Evolutionary conservation across 2,113 vertebrate genomes (phyloP), one percentile per base, ranked within the genome.

Genomic region (Osmerus mordax): DNA sequence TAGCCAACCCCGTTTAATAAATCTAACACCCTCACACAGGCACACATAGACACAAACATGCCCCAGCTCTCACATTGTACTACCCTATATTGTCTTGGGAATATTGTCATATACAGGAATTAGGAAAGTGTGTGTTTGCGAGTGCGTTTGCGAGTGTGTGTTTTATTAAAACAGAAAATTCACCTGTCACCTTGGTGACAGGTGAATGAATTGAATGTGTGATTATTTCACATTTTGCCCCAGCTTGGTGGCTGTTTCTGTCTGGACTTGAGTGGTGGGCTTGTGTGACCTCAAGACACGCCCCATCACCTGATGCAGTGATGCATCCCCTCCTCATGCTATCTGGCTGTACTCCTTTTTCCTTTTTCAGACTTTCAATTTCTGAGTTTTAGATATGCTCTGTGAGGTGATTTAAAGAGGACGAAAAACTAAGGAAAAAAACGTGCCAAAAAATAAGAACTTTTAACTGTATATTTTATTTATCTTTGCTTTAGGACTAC

Each of bases 371-470:
- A 88, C 77, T 70, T 87, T 84, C 78, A 81, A 74, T 87, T 87
- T 89, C 74, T 87, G 87, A 88, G 84, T 87, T 91, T 87, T 84
- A 78, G 74, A 78, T 62, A 73, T 86, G 79, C 77, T 79, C 78
- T 72, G 82, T 89, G 82, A 83, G 81, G 82, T 87, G 81, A 85
- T 85, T 74, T 64, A 72, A 81, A 69, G 77, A 91, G 77, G 81
- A 70, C 79, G 70, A 79, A 90, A 76, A 81, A 84, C 82, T 72
- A 36, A 7, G 51, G 52, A 36, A 55, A 69, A 69, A 89, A 91
- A 89, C 86, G 92, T 93, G 92, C 92, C 92, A 93, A 93, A 93
- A 88, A 92, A 89, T 83, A 80, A 80, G 76, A 64, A 82, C 78
- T 89, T 89, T 87, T 61, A 86, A 84, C 70, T 90, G 89, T 89